phyloP scores from a whole-genome alignment of 2,113 vertebrate genomes.

The Syrrhaptes paradoxus region DNA sequence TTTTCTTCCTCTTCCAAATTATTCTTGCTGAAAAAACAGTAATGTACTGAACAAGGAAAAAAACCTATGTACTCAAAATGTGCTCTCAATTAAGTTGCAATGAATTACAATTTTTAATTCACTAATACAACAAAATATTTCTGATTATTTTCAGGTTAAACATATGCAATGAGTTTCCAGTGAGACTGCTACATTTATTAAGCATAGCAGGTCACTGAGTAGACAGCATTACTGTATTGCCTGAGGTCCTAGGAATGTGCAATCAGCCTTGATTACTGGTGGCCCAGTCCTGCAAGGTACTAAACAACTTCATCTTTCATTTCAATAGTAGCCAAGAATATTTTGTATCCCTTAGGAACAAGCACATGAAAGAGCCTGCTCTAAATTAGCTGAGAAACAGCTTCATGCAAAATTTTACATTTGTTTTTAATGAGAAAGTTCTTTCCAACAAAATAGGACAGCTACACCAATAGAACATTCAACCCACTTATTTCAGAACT shows the following conservation, averaged over 20 bases:
- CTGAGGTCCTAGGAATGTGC: background rate
- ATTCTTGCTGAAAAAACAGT: background rate
- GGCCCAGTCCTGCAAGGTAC: background rate
- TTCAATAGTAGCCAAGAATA: background rate
- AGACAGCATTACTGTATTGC: background rate
- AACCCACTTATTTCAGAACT: background rate
- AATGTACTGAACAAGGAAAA: background rate
- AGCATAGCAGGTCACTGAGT: background rate
- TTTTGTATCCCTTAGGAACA: background rate
- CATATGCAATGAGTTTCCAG: background rate
- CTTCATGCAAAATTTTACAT: background rate
- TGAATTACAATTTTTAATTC: background rate
- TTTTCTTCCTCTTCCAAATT: background rate
- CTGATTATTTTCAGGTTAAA: background rate
- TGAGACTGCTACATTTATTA: background rate
- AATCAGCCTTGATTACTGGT: background rate
- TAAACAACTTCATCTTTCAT: constrained; percentile 5
- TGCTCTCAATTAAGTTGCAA: background rate
- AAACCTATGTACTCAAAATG: background rate
- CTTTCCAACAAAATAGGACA: background rate
- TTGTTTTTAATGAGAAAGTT: constrained; percentile 5
- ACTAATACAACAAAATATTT: background rate
- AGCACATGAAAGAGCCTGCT: background rate
- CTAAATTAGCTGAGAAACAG: background rate
- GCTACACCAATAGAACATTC: background rate